Percentiles rank a stretch among this genome's conserved stretches.
phyloP scores from a whole-genome alignment of 2,113 vertebrate genomes.

The Poeciliopsis occidentalis region DNA sequence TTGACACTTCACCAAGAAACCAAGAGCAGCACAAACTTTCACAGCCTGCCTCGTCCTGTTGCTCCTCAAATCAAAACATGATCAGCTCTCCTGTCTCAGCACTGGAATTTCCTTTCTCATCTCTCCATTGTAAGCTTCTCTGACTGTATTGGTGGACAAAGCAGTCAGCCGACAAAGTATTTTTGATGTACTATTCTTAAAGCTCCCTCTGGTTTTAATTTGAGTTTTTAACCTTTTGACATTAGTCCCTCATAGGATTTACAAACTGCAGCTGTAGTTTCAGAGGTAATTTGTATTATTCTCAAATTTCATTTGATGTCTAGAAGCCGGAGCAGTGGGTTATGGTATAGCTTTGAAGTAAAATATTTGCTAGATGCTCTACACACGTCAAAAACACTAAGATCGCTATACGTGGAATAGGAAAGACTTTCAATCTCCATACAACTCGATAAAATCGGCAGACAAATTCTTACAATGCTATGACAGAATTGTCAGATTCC shows the following conservation, averaged over 20 bases:
- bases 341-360: neutral
- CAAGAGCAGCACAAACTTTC: constrained; percentile 40
- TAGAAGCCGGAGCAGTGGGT: neutral
- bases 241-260: neutral
- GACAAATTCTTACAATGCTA: neutral
- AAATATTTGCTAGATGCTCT: no score
- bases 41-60: constrained; percentile 14
- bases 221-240: neutral
- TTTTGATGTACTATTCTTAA: neutral
- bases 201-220: neutral
- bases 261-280: neutral
- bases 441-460: no score
- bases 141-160: neutral
- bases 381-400: no score
- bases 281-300: neutral
- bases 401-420: no score
- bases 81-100: constrained; percentile 16
- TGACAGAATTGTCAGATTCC: neutral
- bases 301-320: neutral
- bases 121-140: constrained; percentile 3
- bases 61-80: constrained; percentile 21
- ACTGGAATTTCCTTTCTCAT: constrained; percentile 8
- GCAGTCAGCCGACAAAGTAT: neutral
- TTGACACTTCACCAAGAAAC: constrained; percentile 21
- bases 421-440: no score